Evolutionary conservation across 1,140 invertebrate species (phyloP).

Genomic region (Saccostrea echinata): DNA sequence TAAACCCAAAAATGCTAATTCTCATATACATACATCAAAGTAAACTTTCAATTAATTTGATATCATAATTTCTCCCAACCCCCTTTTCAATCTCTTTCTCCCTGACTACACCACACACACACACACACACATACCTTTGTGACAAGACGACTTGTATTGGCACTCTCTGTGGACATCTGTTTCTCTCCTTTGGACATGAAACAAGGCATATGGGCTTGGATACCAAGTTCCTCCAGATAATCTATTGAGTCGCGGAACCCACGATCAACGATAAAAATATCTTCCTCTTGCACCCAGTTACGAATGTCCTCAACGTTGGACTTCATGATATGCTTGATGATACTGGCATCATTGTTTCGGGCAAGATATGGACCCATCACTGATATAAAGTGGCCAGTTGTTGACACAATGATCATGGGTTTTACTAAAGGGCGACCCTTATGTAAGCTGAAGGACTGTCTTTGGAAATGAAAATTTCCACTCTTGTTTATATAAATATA

Average conservation of each 20-base stretch:
- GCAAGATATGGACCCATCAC: conserved; percentile 42
- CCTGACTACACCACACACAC: too few relatives aligned
- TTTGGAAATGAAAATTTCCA: conserved; percentile 39
- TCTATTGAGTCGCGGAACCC: not conserved
- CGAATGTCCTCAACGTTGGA: conserved; percentile 32
- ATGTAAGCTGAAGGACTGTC: conserved; percentile 41
- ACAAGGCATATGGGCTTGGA: not conserved
- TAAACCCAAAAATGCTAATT: not conserved
- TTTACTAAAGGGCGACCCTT: conserved; percentile 42
- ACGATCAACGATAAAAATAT: conserved; percentile 30
- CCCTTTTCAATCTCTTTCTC: too few relatives aligned
- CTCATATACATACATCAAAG: not conserved
- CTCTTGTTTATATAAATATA: too few relatives aligned
- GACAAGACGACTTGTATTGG: conserved; percentile 37
- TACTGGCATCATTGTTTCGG: conserved; percentile 53
- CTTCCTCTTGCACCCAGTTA: conserved; percentile 35
- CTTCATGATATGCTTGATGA: conserved; percentile 45
- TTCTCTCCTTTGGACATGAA: conserved; percentile 24
- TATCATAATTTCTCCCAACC: not conserved
- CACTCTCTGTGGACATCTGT: conserved; percentile 19
- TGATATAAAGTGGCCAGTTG: conserved; percentile 31
- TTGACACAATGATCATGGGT: conserved; percentile 40
- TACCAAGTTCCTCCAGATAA: conserved; percentile 5
- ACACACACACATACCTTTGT: not conserved
- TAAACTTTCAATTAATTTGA: not conserved